Conservation (phyloP, 2,888 invertebrate genomes). For the Philaethria dido region DNA sequence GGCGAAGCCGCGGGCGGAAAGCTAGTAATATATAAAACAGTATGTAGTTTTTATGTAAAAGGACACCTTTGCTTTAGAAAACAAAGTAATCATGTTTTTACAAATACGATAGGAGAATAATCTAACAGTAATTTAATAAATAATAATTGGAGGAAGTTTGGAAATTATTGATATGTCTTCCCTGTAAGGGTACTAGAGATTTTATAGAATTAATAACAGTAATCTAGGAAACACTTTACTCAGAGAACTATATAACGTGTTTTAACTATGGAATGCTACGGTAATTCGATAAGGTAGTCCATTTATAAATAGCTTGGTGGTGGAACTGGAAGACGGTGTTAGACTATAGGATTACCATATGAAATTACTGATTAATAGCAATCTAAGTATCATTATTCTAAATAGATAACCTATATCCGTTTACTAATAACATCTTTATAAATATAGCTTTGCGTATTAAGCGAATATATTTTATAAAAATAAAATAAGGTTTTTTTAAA, state of each 20-base stretch:
- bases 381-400: conserved; percentile 7
- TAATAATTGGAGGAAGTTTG: no score
- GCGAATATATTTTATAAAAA: not conserved
- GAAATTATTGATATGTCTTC: no score
- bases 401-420: not conserved
- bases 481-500: no score
- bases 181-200: not conserved
- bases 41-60: no score
- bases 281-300: conserved; percentile 14
- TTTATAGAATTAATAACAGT: not conserved
- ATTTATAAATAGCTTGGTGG: conserved; percentile 9
- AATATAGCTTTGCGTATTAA: not conserved
- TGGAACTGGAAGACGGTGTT: not conserved
- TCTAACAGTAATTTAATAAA: no score
- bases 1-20: no score
- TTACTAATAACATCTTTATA: conserved; percentile 1
- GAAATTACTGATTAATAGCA: conserved; percentile 12
- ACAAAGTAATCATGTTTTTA: no score
- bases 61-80: no score
- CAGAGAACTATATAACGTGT: conserved; percentile 1
- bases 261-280: conserved; percentile 15
- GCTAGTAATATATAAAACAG: no score
- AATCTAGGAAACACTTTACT: not conserved
- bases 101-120: no score
- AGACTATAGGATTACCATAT: not conserved